A percentile compares a stretch with the other conserved stretches of the same genome.
Conservation (phyloP, 2,888 invertebrate genomes). For the Coelinius sp. region DNA sequence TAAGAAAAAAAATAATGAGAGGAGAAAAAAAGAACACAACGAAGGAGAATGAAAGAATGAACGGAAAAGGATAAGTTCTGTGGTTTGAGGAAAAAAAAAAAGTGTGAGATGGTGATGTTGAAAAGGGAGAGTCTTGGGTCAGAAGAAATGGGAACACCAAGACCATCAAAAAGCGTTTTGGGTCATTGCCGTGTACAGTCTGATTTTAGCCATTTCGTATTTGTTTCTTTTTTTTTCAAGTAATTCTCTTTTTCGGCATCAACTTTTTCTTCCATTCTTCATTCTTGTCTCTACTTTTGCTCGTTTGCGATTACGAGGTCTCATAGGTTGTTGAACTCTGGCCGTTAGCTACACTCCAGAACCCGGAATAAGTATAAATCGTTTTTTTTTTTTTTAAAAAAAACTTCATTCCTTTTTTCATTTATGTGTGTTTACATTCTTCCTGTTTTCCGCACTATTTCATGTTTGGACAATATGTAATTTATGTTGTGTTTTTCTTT, state of each 20-base stretch:
- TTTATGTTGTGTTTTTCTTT: neutral
- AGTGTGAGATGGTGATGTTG: conserved; percentile 17
- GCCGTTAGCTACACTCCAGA: conserved; percentile 2
- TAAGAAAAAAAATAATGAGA: conserved; percentile 36
- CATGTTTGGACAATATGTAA: neutral
- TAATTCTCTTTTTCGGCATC: neutral
- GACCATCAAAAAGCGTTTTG: conserved; percentile 58
- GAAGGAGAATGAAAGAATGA: conserved; percentile 21
- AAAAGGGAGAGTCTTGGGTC: conserved; percentile 18
- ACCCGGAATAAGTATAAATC: conserved; percentile 4
- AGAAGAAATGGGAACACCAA: conserved; percentile 44
- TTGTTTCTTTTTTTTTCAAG: conserved; percentile 20
- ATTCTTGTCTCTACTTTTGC: conserved; percentile 18
- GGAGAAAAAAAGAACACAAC: conserved; percentile 38
- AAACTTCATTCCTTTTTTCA: neutral
- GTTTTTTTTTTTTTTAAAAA: conserved; percentile 3
- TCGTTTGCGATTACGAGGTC: conserved; percentile 23
- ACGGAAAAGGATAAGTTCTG: conserved; percentile 31
- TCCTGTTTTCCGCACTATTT: neutral
- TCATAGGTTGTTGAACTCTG: conserved; percentile 20
- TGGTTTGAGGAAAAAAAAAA: conserved; percentile 34
- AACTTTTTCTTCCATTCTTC: neutral
- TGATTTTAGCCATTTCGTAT: conserved; percentile 53
- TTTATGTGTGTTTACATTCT: neutral
- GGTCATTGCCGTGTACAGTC: conserved; percentile 61